phyloP scores from a whole-genome alignment of 2,888 invertebrate species.

The Priocnemis perturbator region DNA sequence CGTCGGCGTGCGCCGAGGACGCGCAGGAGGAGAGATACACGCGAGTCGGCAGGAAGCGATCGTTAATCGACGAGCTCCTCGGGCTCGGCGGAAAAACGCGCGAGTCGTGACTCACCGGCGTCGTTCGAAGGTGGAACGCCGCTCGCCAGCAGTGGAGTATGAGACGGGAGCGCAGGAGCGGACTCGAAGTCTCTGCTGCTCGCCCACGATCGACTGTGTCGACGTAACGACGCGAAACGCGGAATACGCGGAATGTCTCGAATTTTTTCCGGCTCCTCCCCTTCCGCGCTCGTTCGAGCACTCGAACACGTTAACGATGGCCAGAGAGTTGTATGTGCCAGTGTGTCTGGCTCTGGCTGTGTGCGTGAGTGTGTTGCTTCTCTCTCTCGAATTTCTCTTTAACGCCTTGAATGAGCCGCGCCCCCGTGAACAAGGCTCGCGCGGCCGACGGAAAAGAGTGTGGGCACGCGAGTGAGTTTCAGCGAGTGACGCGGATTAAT shows the following conservation, averaged over 20 bases:
- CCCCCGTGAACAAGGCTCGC: too few species aligned
- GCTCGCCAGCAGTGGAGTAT: constrained; percentile 25
- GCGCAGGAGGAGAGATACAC: constrained; percentile 30
- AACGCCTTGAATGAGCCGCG: too few species aligned
- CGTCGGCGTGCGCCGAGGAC: too few species aligned
- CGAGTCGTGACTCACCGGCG: constrained; percentile 53
- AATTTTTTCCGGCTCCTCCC: too few species aligned
- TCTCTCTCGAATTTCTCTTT: too few species aligned
- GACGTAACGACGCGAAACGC: background rate
- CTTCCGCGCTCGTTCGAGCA: too few species aligned
- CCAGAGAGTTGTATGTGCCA: too few species aligned
- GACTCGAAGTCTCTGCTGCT: constrained; percentile 26
- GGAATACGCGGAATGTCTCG: background rate
- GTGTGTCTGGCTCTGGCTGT: too few species aligned
- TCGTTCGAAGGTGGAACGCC: constrained; percentile 32
- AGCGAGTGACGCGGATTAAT: too few species aligned
- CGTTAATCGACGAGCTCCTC: constrained; percentile 62
- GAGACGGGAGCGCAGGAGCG: constrained; percentile 22
- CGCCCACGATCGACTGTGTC: background rate
- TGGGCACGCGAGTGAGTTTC: too few species aligned
- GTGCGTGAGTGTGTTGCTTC: too few species aligned
- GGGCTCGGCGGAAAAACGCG: constrained; percentile 62
- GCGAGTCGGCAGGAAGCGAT: constrained; percentile 54
- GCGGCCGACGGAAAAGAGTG: too few species aligned
- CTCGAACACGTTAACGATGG: background rate